Evolutionary conservation across 2,888 invertebrate genomes (phyloP), one percentile per base, ranked within the genome.

Genomic region (Timandra comae): DNA sequence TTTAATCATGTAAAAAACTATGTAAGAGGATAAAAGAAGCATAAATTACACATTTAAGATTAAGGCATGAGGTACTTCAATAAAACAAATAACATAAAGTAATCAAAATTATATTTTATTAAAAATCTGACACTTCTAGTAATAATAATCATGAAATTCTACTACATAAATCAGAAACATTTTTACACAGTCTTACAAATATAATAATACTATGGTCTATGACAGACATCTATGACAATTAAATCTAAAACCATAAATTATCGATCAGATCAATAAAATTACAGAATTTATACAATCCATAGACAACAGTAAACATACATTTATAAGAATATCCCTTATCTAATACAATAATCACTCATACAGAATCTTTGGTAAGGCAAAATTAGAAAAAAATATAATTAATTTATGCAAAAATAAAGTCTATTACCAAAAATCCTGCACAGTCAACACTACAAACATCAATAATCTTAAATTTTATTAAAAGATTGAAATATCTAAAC

Each of bases 131-230:
- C 47, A 49, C 48, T 39, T 36, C 20, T 53, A 56, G 47, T 33
- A 43, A 38, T 39, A 56, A 48, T 33, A 43, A 38, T 39, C 38
- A 26, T 21, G 28, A 33, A 35, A 28, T 30, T 29, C 33, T 35
- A 31, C 29, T 29, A n/a, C n/a, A n/a, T n/a, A 41, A 22, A 29
- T 24, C 33, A 11, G 33, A 35, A 52, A 43, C 48, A 51, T 53
- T 49, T 51, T 51, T 52, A 56, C 53, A 63, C 53, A 63, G 46
- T 56, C 61, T 59, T 59, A 53, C 48, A 47, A 52, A 56, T 41
- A 40, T 38, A 25, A 10, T 33, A 44, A 36, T 41, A 46, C 44
- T 41, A 40, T 33, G 35, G 37, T 49, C 51, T 52, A 48, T 38
- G 46, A 52, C 43, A 44, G 41, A 31, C 39, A 38, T 44, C 16